Base-by-base conservation (phyloP, 2,113 vertebrate genomes). In the Gracilinanus agilis region DNA sequence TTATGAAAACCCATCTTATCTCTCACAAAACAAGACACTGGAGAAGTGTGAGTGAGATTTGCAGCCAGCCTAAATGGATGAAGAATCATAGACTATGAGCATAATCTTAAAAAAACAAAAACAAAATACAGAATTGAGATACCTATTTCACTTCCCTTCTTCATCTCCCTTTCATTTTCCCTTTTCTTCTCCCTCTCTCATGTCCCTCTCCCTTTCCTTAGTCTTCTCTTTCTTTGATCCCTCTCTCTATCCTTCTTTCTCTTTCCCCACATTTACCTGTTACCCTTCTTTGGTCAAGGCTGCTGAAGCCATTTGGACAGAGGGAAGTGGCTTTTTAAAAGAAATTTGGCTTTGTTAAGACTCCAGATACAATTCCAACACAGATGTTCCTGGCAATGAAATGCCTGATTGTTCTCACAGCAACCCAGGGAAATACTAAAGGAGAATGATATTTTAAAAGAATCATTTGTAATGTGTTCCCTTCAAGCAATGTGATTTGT, bases 251-350 rank as follows among this genome's bases (percentile, higher is more conserved):
- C 12, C 53, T 29, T 58, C 54, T 90, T 90, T 58, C 40, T 54
- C 25, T 94, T 93, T 92, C 88, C 12, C 67, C 16, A 83, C 67
- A 83, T 40, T 49, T 83, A 40, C 67, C 67, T 83, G 34, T 23
- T 9, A 53, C 16, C 1, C 3, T 53, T 53, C 92, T 95, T 97
- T 91, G 96, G 95, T 91, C 94, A 95, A 95, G 93, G 53, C 92
- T 95, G 88, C 91, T 40, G 44, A 91, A 97, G 67, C 94, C 95
- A 96, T 97, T 95, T 97, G 97, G 90, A 92, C 75, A 95, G 92
- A 93, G 93, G 90, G 23, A 95, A 91, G 40, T 40, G 93, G 95
- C 96, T 94, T 96, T 94, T 96, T n/a, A n/a, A n/a, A 97, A 97
- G 94, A 94, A 97, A 97, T 91, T 93, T 94, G 95, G 75, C 53